Conservation (phyloP, 2,797 vertebrate genomes). For the Dendrocincla tyrannina region DNA sequence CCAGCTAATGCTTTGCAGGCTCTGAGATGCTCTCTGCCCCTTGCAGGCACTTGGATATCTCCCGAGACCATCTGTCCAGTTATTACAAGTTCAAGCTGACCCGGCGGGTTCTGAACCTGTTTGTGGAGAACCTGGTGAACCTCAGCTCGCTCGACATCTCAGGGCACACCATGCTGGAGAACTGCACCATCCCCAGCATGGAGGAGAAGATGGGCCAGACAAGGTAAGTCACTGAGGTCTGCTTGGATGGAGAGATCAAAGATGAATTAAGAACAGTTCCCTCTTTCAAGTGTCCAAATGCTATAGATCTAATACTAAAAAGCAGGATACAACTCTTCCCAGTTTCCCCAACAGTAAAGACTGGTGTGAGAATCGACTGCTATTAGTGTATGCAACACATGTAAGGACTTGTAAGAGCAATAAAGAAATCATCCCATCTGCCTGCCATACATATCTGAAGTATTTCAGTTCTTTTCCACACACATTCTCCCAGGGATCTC, state of each 20-base stretch:
- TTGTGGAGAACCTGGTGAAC: conserved; percentile 87
- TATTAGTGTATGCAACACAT: not conserved
- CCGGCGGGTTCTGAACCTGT: conserved; percentile 86
- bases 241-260: not conserved
- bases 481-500: not conserved
- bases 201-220: conserved; percentile 92
- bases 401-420: not conserved
- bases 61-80: conserved; percentile 86
- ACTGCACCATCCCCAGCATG: conserved; percentile 89
- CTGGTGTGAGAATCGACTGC: not conserved
- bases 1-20: conserved; percentile 6
- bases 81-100: conserved; percentile 93
- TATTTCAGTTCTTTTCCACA: not conserved
- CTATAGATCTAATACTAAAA: not conserved
- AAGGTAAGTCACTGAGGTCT: conserved; percentile 75
- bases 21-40: not conserved
- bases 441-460: not conserved
- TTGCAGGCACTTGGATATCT: conserved; percentile 91
- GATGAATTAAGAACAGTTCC: not conserved
- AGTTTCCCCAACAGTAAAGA: not conserved
- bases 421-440: not conserved
- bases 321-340: not conserved
- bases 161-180: conserved; percentile 93
- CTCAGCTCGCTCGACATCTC: conserved; percentile 95
- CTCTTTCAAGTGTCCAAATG: not conserved